phyloP scores from a whole-genome alignment of 2,888 invertebrate genomes.

The Ophion ellenae region DNA sequence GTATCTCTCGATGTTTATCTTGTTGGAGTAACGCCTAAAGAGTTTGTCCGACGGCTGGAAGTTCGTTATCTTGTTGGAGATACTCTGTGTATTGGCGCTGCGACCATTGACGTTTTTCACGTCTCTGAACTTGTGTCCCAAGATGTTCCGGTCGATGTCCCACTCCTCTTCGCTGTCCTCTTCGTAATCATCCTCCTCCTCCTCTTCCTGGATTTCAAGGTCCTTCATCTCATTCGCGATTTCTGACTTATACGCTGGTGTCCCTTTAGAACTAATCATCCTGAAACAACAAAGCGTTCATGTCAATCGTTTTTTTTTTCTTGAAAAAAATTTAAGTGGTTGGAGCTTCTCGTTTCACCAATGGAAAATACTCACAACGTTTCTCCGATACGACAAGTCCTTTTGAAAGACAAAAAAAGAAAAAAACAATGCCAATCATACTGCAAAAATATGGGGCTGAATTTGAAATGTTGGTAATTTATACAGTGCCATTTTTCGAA shows the following conservation, averaged over 20 bases:
- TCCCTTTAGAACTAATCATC: slow-evolving; percentile 22
- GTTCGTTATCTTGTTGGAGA: slow-evolving; percentile 86
- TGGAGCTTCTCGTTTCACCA: background rate
- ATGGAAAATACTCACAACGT: background rate
- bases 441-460: too few relatives aligned
- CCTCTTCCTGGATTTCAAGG: slow-evolving; percentile 47
- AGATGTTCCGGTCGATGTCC: slow-evolving; percentile 66
- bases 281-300: slow-evolving; percentile 10
- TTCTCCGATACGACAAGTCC: background rate
- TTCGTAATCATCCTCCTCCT: slow-evolving; percentile 68
- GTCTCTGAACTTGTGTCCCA: slow-evolving; percentile 70
- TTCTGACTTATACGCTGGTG: slow-evolving; percentile 33
- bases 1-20: slow-evolving; percentile 94
- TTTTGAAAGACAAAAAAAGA: background rate
- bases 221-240: slow-evolving; percentile 8
- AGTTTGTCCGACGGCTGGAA: slow-evolving; percentile 93
- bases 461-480: too few relatives aligned
- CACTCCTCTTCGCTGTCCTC: slow-evolving; percentile 72
- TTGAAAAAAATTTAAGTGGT: too few relatives aligned
- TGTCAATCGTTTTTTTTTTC: background rate
- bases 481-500: too few relatives aligned
- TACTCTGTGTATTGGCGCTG: slow-evolving; percentile 85
- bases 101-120: slow-evolving; percentile 76
- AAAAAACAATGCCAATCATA: too few relatives aligned
- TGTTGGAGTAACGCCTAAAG: slow-evolving; percentile 90